Evolutionary conservation across 2,888 invertebrate species (phyloP), one percentile per base, ranked within the genome.

Genomic region (Chloromyia formosa): DNA sequence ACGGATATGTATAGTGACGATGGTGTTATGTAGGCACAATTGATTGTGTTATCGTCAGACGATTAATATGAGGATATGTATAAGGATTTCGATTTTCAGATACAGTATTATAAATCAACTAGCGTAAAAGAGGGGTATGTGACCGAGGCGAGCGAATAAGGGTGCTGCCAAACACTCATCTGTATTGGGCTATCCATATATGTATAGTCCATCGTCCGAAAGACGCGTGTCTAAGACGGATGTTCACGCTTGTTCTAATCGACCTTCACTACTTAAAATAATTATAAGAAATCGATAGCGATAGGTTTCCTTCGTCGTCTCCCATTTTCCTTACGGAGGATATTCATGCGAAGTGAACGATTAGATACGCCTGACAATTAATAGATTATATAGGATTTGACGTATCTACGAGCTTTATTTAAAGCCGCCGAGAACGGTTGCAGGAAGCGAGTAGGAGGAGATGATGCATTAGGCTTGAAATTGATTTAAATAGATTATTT

Each of bases 211-310:
- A 35, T 7, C 27, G 27, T 2, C 2, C 27, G 27, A 35, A 35
- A 35, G 27, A 35, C 27, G 49, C 49, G 16, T 49, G 49, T 49
- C 16, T 49, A 45, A 22, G 66, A 7, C 5, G 45, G 45, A 66
- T 66, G 45, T 66, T 66, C 66, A 45, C 66, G 66, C 66, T 40
- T 23, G 62, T 18, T 23, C 45, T 22, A 42, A 66, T 66, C 66
- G 66, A 66, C 66, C 66, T 66, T 66, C 66, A 66, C 45, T 66
- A 49, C 66, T 66, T 66, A 22, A 66, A 66, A 66, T 66, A 66
- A 66, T 66, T 66, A 66, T 66, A 45, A 45, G 66, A 20, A 66
- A 66, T 66, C 66, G 66, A 66, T 66, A 66, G 22, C 20, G 66
- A 66, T 49, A 35, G 45, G 66, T 49, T 66, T 66, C 66, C 66